phyloP scores from a whole-genome alignment of 2,888 invertebrate species.

The Polylopha cassiicola region DNA sequence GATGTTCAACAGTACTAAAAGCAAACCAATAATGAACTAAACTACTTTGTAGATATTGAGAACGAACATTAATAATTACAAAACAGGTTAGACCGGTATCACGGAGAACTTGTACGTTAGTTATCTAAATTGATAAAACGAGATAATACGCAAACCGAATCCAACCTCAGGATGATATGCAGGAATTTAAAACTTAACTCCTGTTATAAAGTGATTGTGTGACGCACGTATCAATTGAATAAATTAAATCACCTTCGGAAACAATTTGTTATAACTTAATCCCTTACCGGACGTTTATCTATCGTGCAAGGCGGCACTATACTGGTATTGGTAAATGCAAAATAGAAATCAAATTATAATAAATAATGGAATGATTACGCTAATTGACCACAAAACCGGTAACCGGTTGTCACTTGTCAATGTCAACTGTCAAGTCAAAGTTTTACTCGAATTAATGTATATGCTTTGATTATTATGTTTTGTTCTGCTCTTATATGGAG shows the following conservation, averaged over 20 bases:
- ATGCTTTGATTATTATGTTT: too few relatives aligned
- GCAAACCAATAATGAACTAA: neutral
- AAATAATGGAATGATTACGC: too few relatives aligned
- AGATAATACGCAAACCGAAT: slow-evolving; percentile 11
- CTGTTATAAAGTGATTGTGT: slow-evolving; percentile 3
- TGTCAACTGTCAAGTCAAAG: too few relatives aligned
- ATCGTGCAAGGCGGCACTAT: neutral
- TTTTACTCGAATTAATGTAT: too few relatives aligned
- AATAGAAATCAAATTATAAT: neutral
- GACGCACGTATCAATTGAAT: slow-evolving; percentile 13
- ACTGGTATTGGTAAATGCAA: slow-evolving; percentile 10
- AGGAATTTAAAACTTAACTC: neutral
- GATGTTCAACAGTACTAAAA: slow-evolving; percentile 1
- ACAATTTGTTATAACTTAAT: slow-evolving; percentile 18
- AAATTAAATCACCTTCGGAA: neutral
- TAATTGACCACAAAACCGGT: too few relatives aligned
- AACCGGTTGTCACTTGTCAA: too few relatives aligned
- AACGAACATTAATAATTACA: slow-evolving; percentile 3
- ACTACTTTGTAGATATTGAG: neutral
- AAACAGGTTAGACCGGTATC: slow-evolving; percentile 12
- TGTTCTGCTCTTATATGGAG: too few relatives aligned
- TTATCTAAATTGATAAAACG: slow-evolving; percentile 17
- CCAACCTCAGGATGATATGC: slow-evolving; percentile 12
- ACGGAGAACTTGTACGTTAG: slow-evolving; percentile 1
- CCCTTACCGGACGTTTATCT: slow-evolving; percentile 12